Percentiles rank a stretch among this genome's conserved stretches.
Evolutionary conservation across 2,113 vertebrate species (phyloP).

Genomic region (Trichechus manatus): DNA sequence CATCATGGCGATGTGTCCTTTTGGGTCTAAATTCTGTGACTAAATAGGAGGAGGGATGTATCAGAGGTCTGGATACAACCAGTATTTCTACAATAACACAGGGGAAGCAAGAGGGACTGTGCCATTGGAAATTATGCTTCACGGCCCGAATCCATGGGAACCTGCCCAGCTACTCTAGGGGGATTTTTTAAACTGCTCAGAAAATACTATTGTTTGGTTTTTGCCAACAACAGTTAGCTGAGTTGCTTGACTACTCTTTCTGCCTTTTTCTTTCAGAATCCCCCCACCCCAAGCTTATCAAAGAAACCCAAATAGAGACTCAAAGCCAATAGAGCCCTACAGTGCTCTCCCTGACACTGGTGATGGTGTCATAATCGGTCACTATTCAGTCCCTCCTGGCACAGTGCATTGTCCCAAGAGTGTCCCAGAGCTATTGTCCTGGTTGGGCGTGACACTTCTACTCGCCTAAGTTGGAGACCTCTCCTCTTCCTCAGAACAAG

Average conservation of each 20-base stretch:
- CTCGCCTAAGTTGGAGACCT: neutral
- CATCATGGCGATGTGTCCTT: neutral
- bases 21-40: neutral
- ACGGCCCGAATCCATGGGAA: neutral
- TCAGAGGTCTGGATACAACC: neutral
- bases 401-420: neutral
- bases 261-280: neutral
- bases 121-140: neutral
- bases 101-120: too few species aligned
- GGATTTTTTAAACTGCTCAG: neutral
- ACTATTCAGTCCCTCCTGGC: neutral
- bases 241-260: neutral
- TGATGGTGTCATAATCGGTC: neutral
- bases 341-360: neutral
- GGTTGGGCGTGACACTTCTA: rapidly evolving
- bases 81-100: neutral
- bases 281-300: neutral
- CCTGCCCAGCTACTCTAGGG: neutral
- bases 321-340: neutral
- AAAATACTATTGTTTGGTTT: conserved; percentile 43
- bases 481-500: neutral
- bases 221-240: neutral
- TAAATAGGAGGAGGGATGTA: neutral
- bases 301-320: neutral
- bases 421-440: neutral